A percentile compares a stretch with the other conserved stretches of the same genome.
phyloP scores from a whole-genome alignment of 92 coral and sea anemone genomes.

The Anthopleura xanthogrammica region DNA sequence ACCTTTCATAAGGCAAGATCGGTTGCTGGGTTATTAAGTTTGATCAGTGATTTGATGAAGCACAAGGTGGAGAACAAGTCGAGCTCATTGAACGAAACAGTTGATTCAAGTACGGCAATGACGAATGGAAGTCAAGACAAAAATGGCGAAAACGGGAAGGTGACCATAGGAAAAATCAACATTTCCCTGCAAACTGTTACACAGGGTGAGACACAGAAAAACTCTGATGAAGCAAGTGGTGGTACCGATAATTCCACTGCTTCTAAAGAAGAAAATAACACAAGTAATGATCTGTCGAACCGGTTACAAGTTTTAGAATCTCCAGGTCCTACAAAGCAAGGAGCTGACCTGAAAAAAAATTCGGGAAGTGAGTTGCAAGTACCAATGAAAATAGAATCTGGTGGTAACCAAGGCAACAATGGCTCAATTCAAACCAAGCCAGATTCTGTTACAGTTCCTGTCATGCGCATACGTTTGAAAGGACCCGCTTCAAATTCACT shows the following conservation, averaged over 20 bases:
- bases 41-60: slow-evolving; percentile 18
- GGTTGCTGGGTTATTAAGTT: slow-evolving; percentile 8
- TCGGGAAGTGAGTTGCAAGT: not conserved
- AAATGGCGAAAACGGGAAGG: not conserved
- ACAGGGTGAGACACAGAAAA: slow-evolving; percentile 9
- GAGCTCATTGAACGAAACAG: not conserved
- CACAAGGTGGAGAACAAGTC: slow-evolving; percentile 15
- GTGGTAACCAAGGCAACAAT: not conserved
- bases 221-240: not conserved
- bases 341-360: not conserved
- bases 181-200: slow-evolving; percentile 22
- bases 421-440: not conserved
- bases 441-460: slow-evolving; percentile 3
- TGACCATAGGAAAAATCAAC: slow-evolving; percentile 16
- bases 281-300: not conserved
- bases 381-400: not conserved
- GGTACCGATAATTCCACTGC: not conserved
- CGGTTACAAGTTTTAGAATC: slow-evolving; percentile 1
- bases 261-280: not conserved
- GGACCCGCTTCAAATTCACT: slow-evolving; percentile 6
- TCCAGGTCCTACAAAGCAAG: not conserved
- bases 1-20: not conserved
- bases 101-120: not conserved
- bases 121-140: not conserved
- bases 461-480: slow-evolving; percentile 35